Percentiles rank a stretch among this genome's conserved stretches.
phyloP scores from a whole-genome alignment of 2,113 vertebrate species.

The Ceyx melanurus region DNA sequence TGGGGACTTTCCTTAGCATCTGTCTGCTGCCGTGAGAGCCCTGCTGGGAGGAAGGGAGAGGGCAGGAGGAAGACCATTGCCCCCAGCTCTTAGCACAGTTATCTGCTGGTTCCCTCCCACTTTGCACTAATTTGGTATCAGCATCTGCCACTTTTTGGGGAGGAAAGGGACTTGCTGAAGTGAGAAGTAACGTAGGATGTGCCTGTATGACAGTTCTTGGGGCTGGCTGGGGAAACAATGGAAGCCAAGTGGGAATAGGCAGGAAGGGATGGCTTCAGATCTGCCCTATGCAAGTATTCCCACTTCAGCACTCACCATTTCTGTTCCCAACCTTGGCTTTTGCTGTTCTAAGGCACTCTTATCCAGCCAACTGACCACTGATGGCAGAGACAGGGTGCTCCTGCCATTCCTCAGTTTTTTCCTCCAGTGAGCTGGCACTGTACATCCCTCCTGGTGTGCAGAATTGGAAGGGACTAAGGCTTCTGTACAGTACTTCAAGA shows the following conservation, averaged over 20 bases:
- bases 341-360: not conserved
- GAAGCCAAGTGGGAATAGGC: conserved; percentile 26
- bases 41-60: not conserved
- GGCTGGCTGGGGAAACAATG: conserved; percentile 44
- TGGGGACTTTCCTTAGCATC: not conserved
- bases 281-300: not conserved
- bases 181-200: conserved; percentile 42
- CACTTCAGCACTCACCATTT: not conserved
- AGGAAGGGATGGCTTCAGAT: conserved; percentile 15
- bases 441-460: not conserved
- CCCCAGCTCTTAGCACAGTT: conserved; percentile 14
- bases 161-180: conserved; percentile 54
- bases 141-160: conserved; percentile 33
- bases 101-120: conserved; percentile 33
- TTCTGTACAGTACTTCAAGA: not conserved
- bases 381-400: not conserved
- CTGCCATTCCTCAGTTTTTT: not conserved
- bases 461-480: not conserved
- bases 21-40: not conserved
- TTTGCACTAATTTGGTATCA: conserved; percentile 26
- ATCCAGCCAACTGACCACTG: not conserved
- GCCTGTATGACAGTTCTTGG: not conserved
- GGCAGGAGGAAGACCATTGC: conserved; percentile 19
- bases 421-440: not conserved
- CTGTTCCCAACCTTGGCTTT: not conserved